Base-by-base conservation (phyloP, 1,140 invertebrate genomes). In the Polypedilum vanderplanki region DNA sequence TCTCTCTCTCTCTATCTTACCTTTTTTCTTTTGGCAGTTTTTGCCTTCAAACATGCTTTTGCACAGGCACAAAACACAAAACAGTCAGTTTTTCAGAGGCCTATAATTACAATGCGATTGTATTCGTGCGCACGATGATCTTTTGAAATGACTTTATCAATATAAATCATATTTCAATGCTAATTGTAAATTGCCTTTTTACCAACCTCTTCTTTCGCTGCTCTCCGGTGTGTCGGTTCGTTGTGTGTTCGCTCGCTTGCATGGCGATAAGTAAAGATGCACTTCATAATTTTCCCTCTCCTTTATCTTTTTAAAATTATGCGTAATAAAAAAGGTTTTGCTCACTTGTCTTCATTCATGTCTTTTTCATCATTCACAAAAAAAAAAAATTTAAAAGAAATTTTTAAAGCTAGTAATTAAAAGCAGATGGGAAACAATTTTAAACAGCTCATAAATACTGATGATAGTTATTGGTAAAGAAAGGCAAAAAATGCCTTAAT, bases 111-210 rank as follows among this genome's bases (percentile, higher is more conserved):
- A 57, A n/a, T 57, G 46, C 46, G 46, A 57, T 57, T 57, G 46
- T 57, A 57, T 57, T 57, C 46, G 46, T 57, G 46, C 46, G 46
- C 46, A 57, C 46, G 46, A 57, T 57, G 46, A 57, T 57, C 46
- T 57, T 33, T 57, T 57, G 46, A 57, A 57, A 57, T 57, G 46
- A 57, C 46, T 57, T 57, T 57, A 57, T 57, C 46, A 57, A 57
- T 57, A 57, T 57, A 57, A 57, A 57, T 57, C 46, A 57, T 57
- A 57, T 57, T 57, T n/a, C 46, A 57, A 57, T 57, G 46, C 46
- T 57, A 57, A 57, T 57, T 57, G 46, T n/a, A 57, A 57, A 57
- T 57, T 57, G 46, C 46, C 46, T 57, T 57, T n/a, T 57, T 57
- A 12, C 46, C 46, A 12, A n/a, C 46, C 46, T 57, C n/a, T 12